Conservation (phyloP, 2,888 invertebrate species). For the Apodemia duryi region DNA sequence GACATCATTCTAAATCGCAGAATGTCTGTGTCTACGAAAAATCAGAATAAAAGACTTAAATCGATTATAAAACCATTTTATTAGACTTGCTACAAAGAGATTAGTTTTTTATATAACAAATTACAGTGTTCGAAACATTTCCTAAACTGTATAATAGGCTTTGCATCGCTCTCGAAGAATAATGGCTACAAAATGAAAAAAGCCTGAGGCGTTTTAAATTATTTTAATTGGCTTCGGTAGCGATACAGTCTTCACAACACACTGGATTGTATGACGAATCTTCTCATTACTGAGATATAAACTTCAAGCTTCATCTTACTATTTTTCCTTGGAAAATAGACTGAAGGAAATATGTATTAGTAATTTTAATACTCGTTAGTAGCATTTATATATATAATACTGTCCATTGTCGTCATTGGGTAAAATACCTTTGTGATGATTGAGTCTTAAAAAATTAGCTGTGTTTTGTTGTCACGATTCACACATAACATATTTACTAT, state of each 20-base stretch:
- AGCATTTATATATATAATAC: no score
- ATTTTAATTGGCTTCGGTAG: conserved; percentile 81
- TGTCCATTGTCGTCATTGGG: no score
- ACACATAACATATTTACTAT: no score
- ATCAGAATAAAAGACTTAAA: background rate
- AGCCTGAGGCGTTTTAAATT: conserved; percentile 73
- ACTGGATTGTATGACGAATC: conserved; percentile 21
- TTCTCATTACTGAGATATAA: background rate
- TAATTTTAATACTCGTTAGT: background rate
- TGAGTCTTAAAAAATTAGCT: no score
- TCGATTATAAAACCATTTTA: conserved; percentile 16
- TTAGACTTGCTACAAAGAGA: conserved; percentile 35
- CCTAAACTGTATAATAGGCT: conserved; percentile 73
- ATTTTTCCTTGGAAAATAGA: background rate
- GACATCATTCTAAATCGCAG: no score
- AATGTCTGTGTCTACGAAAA: background rate
- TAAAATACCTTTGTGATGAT: no score
- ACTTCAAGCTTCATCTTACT: background rate
- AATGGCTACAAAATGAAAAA: conserved; percentile 76
- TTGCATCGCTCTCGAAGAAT: conserved; percentile 68
- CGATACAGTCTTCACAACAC: conserved; percentile 51
- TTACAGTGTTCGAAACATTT: conserved; percentile 59
- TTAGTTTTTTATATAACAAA: conserved; percentile 56
- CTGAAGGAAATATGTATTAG: background rate
- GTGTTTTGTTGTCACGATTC: no score